phyloP scores from a whole-genome alignment of 1,140 invertebrate genomes.

The Dermatophagoides farinae region DNA sequence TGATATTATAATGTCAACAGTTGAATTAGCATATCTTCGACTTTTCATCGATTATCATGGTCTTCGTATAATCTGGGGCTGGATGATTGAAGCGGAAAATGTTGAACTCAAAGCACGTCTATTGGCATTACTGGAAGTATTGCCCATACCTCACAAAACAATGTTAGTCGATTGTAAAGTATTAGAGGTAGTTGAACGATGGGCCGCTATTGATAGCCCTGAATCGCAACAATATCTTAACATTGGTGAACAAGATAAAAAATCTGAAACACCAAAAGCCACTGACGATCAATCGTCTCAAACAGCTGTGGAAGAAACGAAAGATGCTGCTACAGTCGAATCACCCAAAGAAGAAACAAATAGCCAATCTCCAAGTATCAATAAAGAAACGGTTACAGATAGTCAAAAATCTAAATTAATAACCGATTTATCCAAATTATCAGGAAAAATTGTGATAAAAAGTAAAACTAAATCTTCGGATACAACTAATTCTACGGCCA shows the following conservation, averaged over 20 bases:
- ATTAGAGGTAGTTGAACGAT: constrained; percentile 47
- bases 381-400: not conserved
- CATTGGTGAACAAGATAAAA: not conserved
- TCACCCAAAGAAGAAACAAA: not conserved
- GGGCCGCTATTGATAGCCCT: constrained; percentile 30
- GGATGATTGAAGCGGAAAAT: constrained; percentile 49
- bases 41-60: constrained; percentile 89
- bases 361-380: not conserved
- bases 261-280: not conserved
- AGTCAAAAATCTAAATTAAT: not conserved
- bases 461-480: not conserved
- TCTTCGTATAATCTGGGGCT: constrained; percentile 64
- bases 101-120: constrained; percentile 19
- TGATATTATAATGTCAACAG: constrained; percentile 39
- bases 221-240: not conserved
- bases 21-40: constrained; percentile 32
- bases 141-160: constrained; percentile 80
- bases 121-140: constrained; percentile 31
- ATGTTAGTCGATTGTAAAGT: constrained; percentile 79
- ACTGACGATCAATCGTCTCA: not conserved
- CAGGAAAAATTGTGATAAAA: constrained; percentile 3
- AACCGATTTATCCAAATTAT: not conserved
- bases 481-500: not conserved
- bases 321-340: not conserved
- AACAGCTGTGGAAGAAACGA: not conserved